A percentile compares a stretch with the other conserved stretches of the same genome.
phyloP scores from a whole-genome alignment of 2,113 vertebrate species.

The Neofelis nebulosa region DNA sequence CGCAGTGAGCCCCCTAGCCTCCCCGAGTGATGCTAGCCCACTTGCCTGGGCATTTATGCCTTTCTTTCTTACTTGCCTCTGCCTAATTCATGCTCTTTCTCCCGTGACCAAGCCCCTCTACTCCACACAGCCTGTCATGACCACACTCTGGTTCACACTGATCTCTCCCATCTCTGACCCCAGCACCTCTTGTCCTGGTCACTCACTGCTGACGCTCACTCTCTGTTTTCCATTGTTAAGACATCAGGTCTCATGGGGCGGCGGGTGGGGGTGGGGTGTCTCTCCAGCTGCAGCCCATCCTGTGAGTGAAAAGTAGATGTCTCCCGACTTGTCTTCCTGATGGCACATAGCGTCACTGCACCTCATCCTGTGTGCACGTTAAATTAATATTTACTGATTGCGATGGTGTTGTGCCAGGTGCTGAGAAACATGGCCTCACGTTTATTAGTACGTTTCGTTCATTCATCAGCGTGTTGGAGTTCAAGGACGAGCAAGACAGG shows the following conservation, averaged over 20 bases:
- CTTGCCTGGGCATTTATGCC: background rate
- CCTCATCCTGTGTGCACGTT: background rate
- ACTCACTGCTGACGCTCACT: background rate
- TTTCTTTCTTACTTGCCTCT: background rate
- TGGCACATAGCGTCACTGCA: accelerated
- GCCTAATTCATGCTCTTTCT: background rate
- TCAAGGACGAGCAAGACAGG: background rate
- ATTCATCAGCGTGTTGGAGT: background rate
- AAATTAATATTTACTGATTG: background rate
- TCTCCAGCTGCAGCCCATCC: background rate
- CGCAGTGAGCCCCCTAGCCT: accelerated
- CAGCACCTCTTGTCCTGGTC: background rate
- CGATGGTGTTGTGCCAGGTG: background rate
- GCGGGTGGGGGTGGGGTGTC: background rate
- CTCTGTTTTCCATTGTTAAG: no score
- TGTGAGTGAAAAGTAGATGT: background rate
- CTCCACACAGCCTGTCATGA: background rate
- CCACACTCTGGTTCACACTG: background rate
- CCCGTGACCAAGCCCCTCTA: background rate
- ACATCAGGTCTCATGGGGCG: no score
- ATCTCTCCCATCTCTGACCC: background rate
- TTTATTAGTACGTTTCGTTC: background rate
- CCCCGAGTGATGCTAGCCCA: background rate
- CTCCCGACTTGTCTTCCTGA: background rate
- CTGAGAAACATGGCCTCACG: accelerated